A percentile compares a stretch with the other conserved stretches of the same genome.
Evolutionary conservation across 2,113 vertebrate genomes (phyloP).

Genomic region (Ovis aries): DNA sequence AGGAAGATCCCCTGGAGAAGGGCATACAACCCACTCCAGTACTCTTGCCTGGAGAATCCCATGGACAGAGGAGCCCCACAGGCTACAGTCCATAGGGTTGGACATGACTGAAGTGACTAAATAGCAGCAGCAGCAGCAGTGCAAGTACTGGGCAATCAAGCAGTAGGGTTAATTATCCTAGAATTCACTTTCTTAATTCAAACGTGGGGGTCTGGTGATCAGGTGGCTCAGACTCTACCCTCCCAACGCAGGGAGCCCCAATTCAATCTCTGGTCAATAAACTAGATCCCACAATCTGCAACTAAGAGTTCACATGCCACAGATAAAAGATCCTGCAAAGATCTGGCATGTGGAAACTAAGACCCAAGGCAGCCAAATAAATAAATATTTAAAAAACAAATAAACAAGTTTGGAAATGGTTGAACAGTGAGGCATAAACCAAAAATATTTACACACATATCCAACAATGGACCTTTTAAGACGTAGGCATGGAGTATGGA

Average conservation of each 20-base stretch:
- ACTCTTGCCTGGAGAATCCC: background rate
- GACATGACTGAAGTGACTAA: background rate
- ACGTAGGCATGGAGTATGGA: background rate
- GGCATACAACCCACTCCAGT: background rate
- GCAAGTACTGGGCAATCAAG: background rate
- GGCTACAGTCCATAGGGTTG: background rate
- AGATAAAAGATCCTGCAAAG: background rate
- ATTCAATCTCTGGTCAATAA: background rate
- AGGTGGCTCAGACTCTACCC: background rate
- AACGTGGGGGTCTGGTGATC: background rate
- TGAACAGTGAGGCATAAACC: background rate
- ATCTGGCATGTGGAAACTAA: background rate
- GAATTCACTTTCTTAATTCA: background rate
- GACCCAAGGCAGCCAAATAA: background rate
- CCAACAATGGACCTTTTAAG: background rate
- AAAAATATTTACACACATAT: background rate
- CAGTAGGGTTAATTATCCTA: background rate
- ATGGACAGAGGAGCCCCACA: background rate
- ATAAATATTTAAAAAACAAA: background rate
- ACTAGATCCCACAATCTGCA: background rate
- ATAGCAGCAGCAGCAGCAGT: background rate
- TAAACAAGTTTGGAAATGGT: background rate
- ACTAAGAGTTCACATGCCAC: background rate
- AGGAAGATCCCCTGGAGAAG: background rate
- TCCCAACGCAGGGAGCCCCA: accelerated